Conservation (phyloP, 2,888 invertebrate genomes). For the Epistrophe eligans region DNA sequence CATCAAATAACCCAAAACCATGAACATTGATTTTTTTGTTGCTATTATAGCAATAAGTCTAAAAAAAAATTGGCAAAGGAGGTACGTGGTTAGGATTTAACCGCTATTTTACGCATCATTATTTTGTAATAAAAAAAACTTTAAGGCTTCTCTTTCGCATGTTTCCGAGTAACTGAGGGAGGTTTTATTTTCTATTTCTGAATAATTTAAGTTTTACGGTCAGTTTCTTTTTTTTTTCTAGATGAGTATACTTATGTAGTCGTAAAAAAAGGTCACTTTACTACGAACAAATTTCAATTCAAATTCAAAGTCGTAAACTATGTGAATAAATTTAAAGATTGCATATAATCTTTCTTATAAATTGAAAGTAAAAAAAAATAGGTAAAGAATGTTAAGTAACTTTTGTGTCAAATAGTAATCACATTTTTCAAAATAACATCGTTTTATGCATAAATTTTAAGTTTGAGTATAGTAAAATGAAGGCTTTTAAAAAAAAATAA, state of each 20-base stretch:
- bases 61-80: not conserved
- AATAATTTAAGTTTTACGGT: slow-evolving; percentile 30
- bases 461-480: not conserved
- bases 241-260: not conserved
- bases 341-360: slow-evolving; percentile 3
- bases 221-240: not conserved
- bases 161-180: not conserved
- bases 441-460: not conserved
- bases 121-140: slow-evolving; percentile 19
- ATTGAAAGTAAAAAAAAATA: not conserved
- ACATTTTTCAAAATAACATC: not conserved
- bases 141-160: not conserved
- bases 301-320: slow-evolving; percentile 10
- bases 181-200: slow-evolving; percentile 15
- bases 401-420: not conserved
- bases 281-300: slow-evolving; percentile 4
- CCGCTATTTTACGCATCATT: slow-evolving; percentile 25
- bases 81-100: slow-evolving; percentile 13
- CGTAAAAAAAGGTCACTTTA: not conserved
- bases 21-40: slow-evolving; percentile 3
- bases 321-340: slow-evolving; percentile 7
- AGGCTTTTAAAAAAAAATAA: not conserved
- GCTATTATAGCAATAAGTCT: not conserved
- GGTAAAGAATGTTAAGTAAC: slow-evolving; percentile 2
- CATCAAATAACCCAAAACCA: slow-evolving; percentile 10